Evolutionary conservation across 2,888 invertebrate species (phyloP).

Genomic region (Apotomis turbidana): DNA sequence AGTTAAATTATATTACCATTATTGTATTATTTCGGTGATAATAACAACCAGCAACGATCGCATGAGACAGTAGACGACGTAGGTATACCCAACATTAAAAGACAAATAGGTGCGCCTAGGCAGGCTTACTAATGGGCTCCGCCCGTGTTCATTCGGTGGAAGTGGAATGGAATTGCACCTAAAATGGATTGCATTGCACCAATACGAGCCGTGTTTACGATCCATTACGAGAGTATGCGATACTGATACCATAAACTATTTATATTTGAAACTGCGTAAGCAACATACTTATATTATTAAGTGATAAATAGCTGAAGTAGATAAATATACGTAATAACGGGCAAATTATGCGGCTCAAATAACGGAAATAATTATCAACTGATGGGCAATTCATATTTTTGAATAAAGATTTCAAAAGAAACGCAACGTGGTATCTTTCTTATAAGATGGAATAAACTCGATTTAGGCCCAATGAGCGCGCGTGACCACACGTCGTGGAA

Average conservation of each 20-base stretch:
- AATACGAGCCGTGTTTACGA: constrained; percentile 58
- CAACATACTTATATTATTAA: too few relatives aligned
- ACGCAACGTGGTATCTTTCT: too few relatives aligned
- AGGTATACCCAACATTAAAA: constrained; percentile 53
- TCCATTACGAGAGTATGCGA: constrained; percentile 58
- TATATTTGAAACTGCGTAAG: background rate
- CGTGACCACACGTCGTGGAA: too few relatives aligned
- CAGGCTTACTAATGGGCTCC: constrained; percentile 55
- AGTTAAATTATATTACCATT: too few relatives aligned
- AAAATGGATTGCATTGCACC: constrained; percentile 66
- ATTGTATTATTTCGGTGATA: background rate
- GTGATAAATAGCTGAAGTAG: background rate
- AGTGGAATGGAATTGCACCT: constrained; percentile 59
- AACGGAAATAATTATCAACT: too few relatives aligned
- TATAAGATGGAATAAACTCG: too few relatives aligned
- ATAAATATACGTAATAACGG: background rate
- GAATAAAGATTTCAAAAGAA: too few relatives aligned
- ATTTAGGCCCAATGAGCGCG: too few relatives aligned
- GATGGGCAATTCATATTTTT: too few relatives aligned
- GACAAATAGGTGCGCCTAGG: constrained; percentile 63
- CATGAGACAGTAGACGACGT: constrained; percentile 26
- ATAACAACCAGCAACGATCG: background rate
- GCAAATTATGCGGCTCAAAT: background rate
- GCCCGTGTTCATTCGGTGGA: constrained; percentile 43
- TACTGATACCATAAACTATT: constrained; percentile 35